A percentile compares a stretch with the other conserved stretches of the same genome.
Conservation (phyloP, 2,113 vertebrate genomes). For the Bolborhynchus lineola region DNA sequence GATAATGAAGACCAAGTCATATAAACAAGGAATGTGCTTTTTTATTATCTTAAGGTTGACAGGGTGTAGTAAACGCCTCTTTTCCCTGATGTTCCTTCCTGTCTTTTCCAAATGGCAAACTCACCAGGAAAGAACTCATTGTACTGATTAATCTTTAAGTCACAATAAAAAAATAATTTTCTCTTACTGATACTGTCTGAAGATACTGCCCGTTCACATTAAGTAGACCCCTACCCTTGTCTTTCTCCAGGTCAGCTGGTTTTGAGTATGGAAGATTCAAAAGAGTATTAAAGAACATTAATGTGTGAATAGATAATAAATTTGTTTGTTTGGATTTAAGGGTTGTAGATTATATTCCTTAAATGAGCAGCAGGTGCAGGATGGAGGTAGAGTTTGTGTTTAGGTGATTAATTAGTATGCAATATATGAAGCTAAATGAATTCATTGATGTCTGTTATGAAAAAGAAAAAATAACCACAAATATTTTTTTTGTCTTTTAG, state of each 20-base stretch:
- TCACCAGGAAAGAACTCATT: constrained; percentile 38
- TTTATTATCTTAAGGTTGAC: constrained; percentile 44
- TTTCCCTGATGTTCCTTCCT: constrained; percentile 37
- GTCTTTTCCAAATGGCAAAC: constrained; percentile 6
- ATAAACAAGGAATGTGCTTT: constrained; percentile 34
- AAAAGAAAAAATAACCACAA: neutral
- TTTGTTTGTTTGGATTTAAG: neutral
- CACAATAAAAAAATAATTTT: constrained; percentile 43
- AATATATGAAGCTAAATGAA: neutral
- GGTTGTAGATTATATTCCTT: neutral
- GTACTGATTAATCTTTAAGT: constrained; percentile 47
- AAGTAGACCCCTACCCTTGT: neutral
- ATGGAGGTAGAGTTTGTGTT: neutral
- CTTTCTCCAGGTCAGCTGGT: neutral
- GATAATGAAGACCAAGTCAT: constrained; percentile 61
- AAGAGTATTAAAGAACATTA: neutral
- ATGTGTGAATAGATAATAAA: neutral
- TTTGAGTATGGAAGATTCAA: neutral
- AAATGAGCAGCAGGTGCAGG: neutral
- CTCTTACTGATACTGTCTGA: neutral
- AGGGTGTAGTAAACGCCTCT: constrained; percentile 10
- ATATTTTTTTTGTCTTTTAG: neutral
- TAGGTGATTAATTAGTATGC: neutral
- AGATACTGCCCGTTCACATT: neutral
- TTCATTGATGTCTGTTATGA: neutral